Evolutionary conservation across 2,888 invertebrate species (phyloP).

Genomic region (Eupithecia inturbata): DNA sequence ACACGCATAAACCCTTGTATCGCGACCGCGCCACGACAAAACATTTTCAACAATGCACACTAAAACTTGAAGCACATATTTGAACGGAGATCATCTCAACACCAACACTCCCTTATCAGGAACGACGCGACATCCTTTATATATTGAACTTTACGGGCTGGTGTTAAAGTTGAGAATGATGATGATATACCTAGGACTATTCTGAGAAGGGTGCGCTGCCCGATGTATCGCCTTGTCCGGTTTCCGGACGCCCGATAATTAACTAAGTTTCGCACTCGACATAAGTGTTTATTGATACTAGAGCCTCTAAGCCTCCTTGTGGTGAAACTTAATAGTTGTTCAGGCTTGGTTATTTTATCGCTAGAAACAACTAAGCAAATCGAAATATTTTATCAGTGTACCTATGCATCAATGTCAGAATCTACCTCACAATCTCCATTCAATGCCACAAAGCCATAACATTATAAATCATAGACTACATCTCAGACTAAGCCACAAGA

Average conservation of each 20-base stretch:
- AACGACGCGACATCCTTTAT: constrained; percentile 48
- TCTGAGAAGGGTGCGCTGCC: constrained; percentile 76
- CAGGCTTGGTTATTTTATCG: background rate
- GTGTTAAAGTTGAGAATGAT: constrained; percentile 50
- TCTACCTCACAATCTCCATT: constrained; percentile 35
- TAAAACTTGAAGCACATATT: constrained; percentile 76
- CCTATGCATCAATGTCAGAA: constrained; percentile 34
- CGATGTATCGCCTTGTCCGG: constrained; percentile 81
- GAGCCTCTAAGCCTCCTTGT: constrained; percentile 42
- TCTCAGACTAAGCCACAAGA: constrained; percentile 76
- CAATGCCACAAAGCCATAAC: constrained; percentile 66
- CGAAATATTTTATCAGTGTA: background rate
- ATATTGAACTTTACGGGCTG: constrained; percentile 49
- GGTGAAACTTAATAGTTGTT: constrained; percentile 12
- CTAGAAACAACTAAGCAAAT: background rate
- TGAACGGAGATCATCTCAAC: constrained; percentile 65
- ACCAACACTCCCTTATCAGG: constrained; percentile 45
- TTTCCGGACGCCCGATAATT: constrained; percentile 79
- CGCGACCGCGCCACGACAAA: constrained; percentile 64
- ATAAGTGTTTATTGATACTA: constrained; percentile 50
- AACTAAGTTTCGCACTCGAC: constrained; percentile 73
- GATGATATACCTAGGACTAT: constrained; percentile 45
- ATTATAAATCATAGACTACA: constrained; percentile 75
- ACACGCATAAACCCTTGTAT: constrained; percentile 81
- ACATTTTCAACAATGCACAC: constrained; percentile 76